Conservation (phyloP, 2,888 invertebrate species). For the Hypercompe scribonia region DNA sequence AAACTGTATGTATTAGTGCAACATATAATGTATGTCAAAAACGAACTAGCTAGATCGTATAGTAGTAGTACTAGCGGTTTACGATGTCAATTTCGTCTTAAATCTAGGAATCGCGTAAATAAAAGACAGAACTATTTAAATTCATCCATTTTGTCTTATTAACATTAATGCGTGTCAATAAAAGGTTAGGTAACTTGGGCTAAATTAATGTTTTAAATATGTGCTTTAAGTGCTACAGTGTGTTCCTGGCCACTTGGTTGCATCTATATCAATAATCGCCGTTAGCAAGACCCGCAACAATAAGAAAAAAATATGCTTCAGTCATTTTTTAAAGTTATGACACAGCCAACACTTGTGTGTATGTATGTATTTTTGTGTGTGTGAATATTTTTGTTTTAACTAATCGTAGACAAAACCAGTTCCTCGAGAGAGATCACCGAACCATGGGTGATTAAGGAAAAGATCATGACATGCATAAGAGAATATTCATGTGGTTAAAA, state of each 20-base stretch:
- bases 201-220: background rate
- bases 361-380: too few species aligned
- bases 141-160: background rate
- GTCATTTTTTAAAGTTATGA: background rate
- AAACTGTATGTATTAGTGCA: slow-evolving; percentile 70
- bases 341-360: background rate
- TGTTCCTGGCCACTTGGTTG: too few species aligned
- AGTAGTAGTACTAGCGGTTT: background rate
- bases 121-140: background rate
- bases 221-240: too few species aligned
- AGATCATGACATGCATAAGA: too few species aligned
- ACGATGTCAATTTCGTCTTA: background rate
- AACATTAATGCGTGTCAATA: background rate
- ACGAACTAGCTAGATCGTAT: background rate
- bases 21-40: background rate
- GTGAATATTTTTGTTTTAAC: too few species aligned
- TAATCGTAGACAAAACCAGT: too few species aligned
- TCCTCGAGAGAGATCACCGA: too few species aligned
- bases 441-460: too few species aligned
- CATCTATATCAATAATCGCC: too few species aligned
- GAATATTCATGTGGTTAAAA: too few species aligned
- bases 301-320: background rate
- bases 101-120: background rate
- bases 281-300: background rate
- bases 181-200: background rate